Evolutionary conservation across 2,113 vertebrate genomes (phyloP).

Genomic region (Anhinga anhinga): DNA sequence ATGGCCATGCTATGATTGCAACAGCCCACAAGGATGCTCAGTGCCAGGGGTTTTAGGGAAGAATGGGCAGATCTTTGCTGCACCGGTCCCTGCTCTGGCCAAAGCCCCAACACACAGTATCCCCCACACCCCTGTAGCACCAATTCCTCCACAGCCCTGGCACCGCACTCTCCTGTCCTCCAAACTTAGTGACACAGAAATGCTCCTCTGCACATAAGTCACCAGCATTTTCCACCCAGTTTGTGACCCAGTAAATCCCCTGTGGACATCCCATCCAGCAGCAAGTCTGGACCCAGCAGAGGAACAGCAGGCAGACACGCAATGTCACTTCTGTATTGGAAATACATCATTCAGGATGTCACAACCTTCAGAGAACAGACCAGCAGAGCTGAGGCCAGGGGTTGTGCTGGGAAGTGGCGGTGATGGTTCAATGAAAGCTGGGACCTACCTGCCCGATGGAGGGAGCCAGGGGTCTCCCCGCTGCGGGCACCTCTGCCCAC

Average conservation of each 20-base stretch:
- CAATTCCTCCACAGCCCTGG: neutral
- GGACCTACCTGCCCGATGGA: neutral
- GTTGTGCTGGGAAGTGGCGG: rapidly evolving
- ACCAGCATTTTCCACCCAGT: neutral
- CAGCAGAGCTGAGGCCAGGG: neutral
- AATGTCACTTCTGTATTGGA: neutral
- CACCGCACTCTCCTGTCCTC: neutral
- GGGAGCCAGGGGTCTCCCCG: neutral
- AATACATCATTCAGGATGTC: neutral
- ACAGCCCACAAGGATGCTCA: neutral
- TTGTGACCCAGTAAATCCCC: neutral
- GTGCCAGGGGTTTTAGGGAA: neutral
- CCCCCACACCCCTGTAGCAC: rapidly evolving
- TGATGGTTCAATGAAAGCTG: neutral
- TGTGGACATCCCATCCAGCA: neutral
- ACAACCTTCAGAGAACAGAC: neutral
- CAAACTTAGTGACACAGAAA: rapidly evolving
- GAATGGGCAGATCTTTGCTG: neutral
- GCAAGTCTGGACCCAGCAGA: neutral
- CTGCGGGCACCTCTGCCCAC: neutral
- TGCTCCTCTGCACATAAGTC: neutral
- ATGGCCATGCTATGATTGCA: rapidly evolving
- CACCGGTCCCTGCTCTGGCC: neutral
- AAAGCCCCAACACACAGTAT: neutral
- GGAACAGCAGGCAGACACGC: rapidly evolving